These are phyloP conservation scores for Megalops atlanticus DNA, from an alignment of 2,113 vertebrate species.

Conservation along the genomic window DNA sequence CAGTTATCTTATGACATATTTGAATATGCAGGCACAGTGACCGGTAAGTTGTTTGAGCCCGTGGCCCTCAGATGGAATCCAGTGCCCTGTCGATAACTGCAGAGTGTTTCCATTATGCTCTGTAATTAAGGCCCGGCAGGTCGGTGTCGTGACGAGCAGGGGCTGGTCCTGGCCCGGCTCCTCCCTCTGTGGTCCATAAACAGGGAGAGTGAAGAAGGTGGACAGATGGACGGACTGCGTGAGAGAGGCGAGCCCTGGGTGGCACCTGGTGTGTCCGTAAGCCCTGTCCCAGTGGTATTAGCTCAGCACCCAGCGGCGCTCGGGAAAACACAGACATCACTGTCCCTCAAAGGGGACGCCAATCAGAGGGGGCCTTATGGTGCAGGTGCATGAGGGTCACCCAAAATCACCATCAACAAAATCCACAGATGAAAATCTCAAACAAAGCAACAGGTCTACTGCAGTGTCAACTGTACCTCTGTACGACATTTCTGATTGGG, in stretches of 20 bases:
- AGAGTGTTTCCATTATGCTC: not conserved
- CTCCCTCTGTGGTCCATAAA: conserved; percentile 17
- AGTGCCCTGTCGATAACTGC: not conserved
- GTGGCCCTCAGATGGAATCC: not conserved
- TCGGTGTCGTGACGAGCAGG: conserved; percentile 10
- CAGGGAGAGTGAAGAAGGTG: conserved; percentile 11
- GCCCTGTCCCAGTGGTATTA: conserved; percentile 13
- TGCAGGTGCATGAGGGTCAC: not conserved
- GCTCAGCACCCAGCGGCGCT: not conserved
- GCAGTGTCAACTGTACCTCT: not conserved
- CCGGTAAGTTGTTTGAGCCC: not conserved
- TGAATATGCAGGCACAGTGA: too few relatives aligned
- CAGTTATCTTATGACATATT: too few relatives aligned
- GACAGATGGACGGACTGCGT: conserved; percentile 36
- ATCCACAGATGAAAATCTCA: not conserved
- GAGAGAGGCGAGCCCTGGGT: conserved; percentile 22
- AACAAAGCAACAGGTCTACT: not conserved
- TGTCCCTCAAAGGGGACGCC: not conserved
- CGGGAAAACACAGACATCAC: not conserved
- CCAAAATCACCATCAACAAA: not conserved
- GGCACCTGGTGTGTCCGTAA: conserved; percentile 33
- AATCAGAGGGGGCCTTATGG: not conserved
- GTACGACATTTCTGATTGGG: not conserved
- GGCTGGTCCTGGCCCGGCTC: conserved; percentile 15
- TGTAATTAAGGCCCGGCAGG: not conserved